Evolutionary conservation across 2,888 invertebrate genomes (phyloP).

Genomic region (Dryobota labecula): DNA sequence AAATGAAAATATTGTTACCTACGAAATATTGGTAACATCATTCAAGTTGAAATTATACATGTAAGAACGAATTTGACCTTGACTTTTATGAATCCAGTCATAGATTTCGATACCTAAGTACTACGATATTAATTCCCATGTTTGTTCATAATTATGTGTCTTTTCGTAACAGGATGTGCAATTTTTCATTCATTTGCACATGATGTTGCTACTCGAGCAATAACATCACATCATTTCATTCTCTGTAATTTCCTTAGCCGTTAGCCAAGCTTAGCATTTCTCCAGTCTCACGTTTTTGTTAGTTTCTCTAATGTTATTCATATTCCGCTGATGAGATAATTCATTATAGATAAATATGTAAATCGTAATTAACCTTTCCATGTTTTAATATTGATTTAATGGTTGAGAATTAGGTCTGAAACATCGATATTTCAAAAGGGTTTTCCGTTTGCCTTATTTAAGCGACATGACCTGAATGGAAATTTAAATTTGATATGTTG

Average conservation of each 20-base stretch:
- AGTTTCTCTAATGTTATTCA: conserved; percentile 55
- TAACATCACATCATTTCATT: conserved; percentile 17
- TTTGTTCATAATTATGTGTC: neutral
- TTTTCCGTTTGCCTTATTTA: neutral
- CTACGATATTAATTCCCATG: neutral
- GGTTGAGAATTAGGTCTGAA: conserved; percentile 4
- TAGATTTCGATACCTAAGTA: neutral
- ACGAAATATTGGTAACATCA: too few species aligned
- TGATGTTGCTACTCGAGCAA: conserved; percentile 11
- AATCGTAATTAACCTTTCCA: conserved; percentile 23
- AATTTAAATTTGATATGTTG: neutral
- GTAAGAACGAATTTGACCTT: neutral
- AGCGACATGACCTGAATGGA: neutral
- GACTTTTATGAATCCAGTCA: neutral
- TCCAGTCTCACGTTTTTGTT: conserved; percentile 75
- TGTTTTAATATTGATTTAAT: conserved; percentile 19
- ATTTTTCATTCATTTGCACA: conserved; percentile 12
- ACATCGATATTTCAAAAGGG: neutral
- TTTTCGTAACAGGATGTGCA: neutral
- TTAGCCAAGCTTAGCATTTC: conserved; percentile 38
- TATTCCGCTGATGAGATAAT: conserved; percentile 51
- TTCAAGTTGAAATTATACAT: too few species aligned
- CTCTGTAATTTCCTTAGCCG: conserved; percentile 44
- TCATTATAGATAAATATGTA: conserved; percentile 43
- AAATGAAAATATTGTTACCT: too few species aligned